phyloP scores from a whole-genome alignment of 2,888 invertebrate genomes.

The Cylindroiulus punctatus region DNA sequence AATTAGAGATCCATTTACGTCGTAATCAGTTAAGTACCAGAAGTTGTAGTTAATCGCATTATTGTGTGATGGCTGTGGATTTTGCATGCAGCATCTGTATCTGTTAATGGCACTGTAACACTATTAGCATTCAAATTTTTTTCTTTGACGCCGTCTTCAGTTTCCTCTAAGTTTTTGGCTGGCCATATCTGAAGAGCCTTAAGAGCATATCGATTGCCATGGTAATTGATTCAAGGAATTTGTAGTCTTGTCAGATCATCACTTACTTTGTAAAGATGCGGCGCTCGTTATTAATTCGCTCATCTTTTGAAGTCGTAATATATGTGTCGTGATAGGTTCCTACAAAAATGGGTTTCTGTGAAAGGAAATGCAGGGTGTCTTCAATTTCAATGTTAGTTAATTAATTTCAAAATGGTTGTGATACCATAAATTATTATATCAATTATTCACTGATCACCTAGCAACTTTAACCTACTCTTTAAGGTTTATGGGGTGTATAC shows the following conservation, averaged over 20 bases:
- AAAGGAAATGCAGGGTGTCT: not conserved
- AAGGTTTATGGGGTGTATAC: too few species aligned
- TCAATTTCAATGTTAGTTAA: too few species aligned
- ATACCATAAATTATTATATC: too few species aligned
- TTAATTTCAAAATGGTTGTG: too few species aligned
- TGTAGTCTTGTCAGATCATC: slow-evolving; percentile 18
- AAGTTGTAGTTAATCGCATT: not conserved
- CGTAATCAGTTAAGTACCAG: not conserved
- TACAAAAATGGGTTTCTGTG: not conserved
- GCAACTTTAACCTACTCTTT: too few species aligned
- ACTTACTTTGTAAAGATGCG: not conserved
- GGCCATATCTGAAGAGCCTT: not conserved
- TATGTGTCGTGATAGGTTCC: not conserved
- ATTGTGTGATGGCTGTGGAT: not conserved
- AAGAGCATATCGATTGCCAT: slow-evolving; percentile 10
- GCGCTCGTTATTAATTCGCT: not conserved
- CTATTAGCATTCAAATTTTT: slow-evolving; percentile 18
- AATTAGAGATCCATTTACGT: not conserved
- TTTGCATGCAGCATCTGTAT: not conserved
- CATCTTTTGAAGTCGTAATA: not conserved
- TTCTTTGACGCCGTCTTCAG: not conserved
- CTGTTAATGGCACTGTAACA: slow-evolving; percentile 1
- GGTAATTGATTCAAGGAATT: slow-evolving; percentile 18
- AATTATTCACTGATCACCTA: too few species aligned
- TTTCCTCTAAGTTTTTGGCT: not conserved